These are phyloP conservation scores for Chelon labrosus DNA, from an alignment of 2,797 vertebrate genomes.

Conservation along the genomic window DNA sequence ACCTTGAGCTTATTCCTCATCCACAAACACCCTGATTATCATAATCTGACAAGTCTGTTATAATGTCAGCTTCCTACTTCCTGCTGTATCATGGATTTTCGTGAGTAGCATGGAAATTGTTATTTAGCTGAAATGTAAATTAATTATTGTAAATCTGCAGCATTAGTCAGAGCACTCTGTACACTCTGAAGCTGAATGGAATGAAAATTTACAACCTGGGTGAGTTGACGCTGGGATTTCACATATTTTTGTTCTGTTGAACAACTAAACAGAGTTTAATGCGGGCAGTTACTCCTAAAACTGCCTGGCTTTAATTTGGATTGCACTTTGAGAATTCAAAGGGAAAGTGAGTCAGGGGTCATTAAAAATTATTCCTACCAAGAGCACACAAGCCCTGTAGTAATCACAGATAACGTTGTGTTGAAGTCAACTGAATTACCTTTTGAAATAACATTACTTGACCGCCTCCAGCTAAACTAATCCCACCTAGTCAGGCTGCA, in stretches of 20 bases:
- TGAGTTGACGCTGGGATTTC: background rate
- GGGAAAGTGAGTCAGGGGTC: background rate
- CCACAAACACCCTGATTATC: background rate
- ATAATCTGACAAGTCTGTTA: background rate
- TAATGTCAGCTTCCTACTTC: background rate
- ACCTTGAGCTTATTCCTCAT: background rate
- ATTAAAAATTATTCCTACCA: background rate
- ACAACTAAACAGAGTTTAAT: background rate
- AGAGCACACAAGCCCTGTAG: slow-evolving; percentile 9
- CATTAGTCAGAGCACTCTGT: background rate
- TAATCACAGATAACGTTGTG: slow-evolving; percentile 13
- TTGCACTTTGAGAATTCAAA: background rate
- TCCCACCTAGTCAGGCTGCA: slow-evolving; percentile 18
- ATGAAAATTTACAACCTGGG: background rate
- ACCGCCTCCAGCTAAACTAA: slow-evolving; percentile 33
- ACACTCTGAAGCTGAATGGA: background rate
- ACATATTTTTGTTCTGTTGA: background rate
- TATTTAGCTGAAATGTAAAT: background rate
- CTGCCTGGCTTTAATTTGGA: background rate
- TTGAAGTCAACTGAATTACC: slow-evolving; percentile 29
- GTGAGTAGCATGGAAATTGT: background rate
- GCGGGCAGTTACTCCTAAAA: background rate
- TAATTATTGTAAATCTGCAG: too few relatives aligned
- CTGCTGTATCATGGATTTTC: background rate
- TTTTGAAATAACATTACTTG: slow-evolving; percentile 26